Evolutionary conservation across 2,888 invertebrate genomes (phyloP).

Genomic region (Drosophila mimica): DNA sequence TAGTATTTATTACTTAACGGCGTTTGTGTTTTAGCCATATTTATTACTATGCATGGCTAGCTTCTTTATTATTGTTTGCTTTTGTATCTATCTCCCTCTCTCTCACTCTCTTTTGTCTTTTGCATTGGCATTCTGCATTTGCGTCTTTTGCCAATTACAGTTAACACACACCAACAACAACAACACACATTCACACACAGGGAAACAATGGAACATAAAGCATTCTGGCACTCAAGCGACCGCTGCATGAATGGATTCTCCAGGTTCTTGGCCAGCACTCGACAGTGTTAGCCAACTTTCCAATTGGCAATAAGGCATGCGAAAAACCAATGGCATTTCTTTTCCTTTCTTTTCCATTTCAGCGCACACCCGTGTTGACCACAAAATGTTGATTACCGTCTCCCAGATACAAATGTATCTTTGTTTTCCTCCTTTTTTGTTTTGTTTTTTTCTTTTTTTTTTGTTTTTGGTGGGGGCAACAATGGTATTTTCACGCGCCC

Average conservation of each 20-base stretch:
- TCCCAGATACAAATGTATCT: conserved; percentile 34
- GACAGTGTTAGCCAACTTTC: conserved; percentile 64
- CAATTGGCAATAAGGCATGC: conserved; percentile 81
- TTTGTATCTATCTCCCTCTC: neutral
- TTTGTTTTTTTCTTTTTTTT: neutral
- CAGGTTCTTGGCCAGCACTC: conserved; percentile 39
- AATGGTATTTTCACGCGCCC: conserved; percentile 79
- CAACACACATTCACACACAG: neutral
- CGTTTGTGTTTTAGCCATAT: conserved; percentile 54
- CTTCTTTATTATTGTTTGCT: neutral
- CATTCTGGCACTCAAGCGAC: conserved; percentile 70
- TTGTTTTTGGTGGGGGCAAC: conserved; percentile 38
- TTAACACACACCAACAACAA: conserved; percentile 41
- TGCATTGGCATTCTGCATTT: conserved; percentile 30
- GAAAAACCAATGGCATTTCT: conserved; percentile 69
- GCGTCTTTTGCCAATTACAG: conserved; percentile 68
- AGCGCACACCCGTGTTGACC: conserved; percentile 64
- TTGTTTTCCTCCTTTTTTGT: conserved; percentile 10
- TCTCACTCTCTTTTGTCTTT: neutral
- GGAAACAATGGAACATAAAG: conserved; percentile 72
- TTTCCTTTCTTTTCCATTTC: conserved; percentile 35
- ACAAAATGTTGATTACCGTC: conserved; percentile 78
- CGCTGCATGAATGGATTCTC: conserved; percentile 58
- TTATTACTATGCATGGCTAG: conserved; percentile 67
- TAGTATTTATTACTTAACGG: conserved; percentile 72